Evolutionary conservation across 1,140 invertebrate species (phyloP).

Genomic region (Hyposmocoma kahamanoa): DNA sequence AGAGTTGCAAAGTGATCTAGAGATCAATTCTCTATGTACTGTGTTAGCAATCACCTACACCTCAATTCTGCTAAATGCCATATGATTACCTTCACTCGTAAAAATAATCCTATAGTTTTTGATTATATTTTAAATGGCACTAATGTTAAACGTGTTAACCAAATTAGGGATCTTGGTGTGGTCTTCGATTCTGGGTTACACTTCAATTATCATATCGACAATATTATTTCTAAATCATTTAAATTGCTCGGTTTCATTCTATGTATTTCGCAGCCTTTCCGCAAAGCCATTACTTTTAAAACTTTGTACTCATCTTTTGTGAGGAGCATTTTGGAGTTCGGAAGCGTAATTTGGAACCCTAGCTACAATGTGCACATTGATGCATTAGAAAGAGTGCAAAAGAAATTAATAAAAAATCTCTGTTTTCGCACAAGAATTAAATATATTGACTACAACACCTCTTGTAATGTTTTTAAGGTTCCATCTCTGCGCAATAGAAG

Average conservation of each 20-base stretch:
- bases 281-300: constrained; percentile 4
- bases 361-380: constrained; percentile 6
- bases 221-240: constrained; percentile 7
- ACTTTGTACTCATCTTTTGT: constrained; percentile 7
- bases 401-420: background rate
- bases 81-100: background rate
- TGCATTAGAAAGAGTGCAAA: constrained; percentile 5
- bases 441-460: background rate
- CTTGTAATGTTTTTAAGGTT: background rate
- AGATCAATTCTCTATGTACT: background rate
- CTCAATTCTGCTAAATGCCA: background rate
- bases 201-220: constrained; percentile 13
- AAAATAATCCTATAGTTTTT: background rate
- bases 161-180: constrained; percentile 11
- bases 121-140: background rate
- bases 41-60: background rate
- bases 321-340: constrained; percentile 11
- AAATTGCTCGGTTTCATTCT: constrained; percentile 12
- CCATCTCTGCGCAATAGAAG: background rate
- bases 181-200: constrained; percentile 6
- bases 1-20: background rate
- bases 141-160: background rate
- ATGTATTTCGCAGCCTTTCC: constrained; percentile 8
- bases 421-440: background rate
- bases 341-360: constrained; percentile 11